Percentiles rank a stretch among this genome's conserved stretches.
These are phyloP conservation scores for human DNA, from an alignment of 2,113 vertebrate species.

Conservation along the genomic window GRCh38 chr4:65754001-65754500, in stretches of 20 bases:
- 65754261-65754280: background rate
- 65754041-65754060: background rate
- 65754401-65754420: conserved; percentile 3
- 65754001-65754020: too few relatives aligned
- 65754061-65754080: background rate
- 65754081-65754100: background rate
- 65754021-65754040: too few relatives aligned
- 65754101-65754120: background rate
- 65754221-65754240: background rate
- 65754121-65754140: background rate
- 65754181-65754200: background rate
- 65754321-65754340: background rate
- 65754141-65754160: background rate
- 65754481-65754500: background rate
- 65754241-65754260: background rate
- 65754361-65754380: background rate
- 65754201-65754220: background rate
- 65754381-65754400: conserved; percentile 1
- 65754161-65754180: background rate
- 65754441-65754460: background rate
- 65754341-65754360: background rate
- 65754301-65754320: background rate
- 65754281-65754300: background rate
- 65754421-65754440: background rate
- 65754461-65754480: background rate